Conservation (phyloP, 2,888 invertebrate species). For the Tenodera sinensis region DNA sequence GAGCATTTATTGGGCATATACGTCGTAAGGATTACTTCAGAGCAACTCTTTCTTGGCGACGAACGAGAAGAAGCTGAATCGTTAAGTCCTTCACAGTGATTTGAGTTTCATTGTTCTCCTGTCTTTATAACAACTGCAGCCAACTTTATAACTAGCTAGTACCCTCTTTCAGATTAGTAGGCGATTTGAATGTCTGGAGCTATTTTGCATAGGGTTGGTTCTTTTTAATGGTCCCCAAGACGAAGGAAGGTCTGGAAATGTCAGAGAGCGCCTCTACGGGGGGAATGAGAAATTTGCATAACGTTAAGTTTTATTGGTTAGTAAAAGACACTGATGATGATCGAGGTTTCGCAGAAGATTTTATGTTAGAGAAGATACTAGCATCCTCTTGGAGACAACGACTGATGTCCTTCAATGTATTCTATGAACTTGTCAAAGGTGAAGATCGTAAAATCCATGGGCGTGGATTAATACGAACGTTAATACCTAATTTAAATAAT, state of each 20-base stretch:
- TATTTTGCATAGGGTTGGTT: not conserved
- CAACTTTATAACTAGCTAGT: not conserved
- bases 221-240: not conserved
- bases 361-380: not conserved
- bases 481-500: no score
- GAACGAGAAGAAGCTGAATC: not conserved
- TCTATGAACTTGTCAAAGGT: no score
- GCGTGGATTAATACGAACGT: no score
- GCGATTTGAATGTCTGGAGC: not conserved
- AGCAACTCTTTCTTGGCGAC: no score
- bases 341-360: not conserved
- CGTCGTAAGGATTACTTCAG: no score
- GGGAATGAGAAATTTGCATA: not conserved
- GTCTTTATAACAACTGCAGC: not conserved
- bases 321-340: not conserved
- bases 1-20: no score
- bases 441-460: no score
- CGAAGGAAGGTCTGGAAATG: not conserved
- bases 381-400: no score
- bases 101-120: not conserved
- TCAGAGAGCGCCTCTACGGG: not conserved
- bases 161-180: not conserved
- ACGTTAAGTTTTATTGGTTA: not conserved
- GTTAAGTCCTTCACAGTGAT: not conserved
- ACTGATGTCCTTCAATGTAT: no score